Evolutionary conservation across 1,140 invertebrate genomes (phyloP).

Genomic region (Coenobita brevimanus): DNA sequence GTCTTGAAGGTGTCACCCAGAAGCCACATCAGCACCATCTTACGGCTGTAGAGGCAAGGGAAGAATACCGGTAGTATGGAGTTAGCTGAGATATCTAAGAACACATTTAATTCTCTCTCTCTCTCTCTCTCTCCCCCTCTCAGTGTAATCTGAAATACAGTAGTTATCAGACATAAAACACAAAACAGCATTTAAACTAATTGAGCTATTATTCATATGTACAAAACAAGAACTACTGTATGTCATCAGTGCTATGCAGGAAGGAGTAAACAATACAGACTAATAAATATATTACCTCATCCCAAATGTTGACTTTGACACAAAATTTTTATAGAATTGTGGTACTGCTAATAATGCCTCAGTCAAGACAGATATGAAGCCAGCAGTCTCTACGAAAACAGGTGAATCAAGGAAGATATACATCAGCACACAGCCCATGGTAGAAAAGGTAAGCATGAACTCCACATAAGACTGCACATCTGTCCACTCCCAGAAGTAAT

Average conservation of each 20-base stretch:
- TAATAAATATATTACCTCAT: constrained; percentile 99
- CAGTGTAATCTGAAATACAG: no score
- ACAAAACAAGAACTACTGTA: no score
- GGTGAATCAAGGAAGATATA: constrained; percentile 88
- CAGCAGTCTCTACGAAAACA: constrained; percentile 90
- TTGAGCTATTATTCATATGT: no score
- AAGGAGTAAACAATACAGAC: no score
- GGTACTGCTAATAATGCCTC: constrained; percentile 97
- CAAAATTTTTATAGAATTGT: constrained; percentile 91
- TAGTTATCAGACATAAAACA: no score
- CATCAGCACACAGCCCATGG: constrained; percentile 86
- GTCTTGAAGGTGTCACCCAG: constrained; percentile 96
- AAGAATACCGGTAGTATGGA: no score
- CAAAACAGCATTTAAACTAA: no score
- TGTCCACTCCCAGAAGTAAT: constrained; percentile 99
- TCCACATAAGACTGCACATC: constrained; percentile 97
- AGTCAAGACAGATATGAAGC: constrained; percentile 94
- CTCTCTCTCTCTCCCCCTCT: no score
- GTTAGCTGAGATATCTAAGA: no score
- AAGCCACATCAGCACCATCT: constrained; percentile 98
- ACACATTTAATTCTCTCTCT: no score
- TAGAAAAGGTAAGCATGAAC: constrained; percentile 91
- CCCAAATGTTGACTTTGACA: constrained; percentile 93
- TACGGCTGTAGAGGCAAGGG: constrained; percentile 74
- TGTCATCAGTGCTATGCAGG: no score